phyloP scores from a whole-genome alignment of 2,113 vertebrate genomes.

The Oriolus oriolus region DNA sequence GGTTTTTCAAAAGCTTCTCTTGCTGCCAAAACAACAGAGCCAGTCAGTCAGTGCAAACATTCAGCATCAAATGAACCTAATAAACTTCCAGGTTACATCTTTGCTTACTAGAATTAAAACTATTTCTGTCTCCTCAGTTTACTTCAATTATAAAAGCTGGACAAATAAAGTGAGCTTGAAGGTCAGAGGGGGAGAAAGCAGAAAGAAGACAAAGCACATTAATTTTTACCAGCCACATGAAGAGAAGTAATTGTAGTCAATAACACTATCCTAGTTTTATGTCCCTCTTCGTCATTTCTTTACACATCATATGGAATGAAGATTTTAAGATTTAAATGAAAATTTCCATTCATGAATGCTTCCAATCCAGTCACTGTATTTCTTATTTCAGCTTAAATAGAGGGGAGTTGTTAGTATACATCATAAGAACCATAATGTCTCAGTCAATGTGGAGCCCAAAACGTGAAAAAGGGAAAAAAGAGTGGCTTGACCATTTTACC shows the following conservation, averaged over 20 bases:
- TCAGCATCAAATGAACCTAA: background rate
- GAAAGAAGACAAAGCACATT: background rate
- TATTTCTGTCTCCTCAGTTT: background rate
- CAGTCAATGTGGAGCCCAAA: background rate
- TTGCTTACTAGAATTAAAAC: background rate
- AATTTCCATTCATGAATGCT: conserved; percentile 20
- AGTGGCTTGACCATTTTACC: background rate
- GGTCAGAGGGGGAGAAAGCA: background rate
- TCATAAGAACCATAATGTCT: background rate
- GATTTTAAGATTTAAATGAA: conserved; percentile 25
- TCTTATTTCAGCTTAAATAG: background rate
- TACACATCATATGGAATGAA: background rate
- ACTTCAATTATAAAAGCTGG: background rate
- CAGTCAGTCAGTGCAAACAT: background rate
- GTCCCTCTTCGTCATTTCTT: background rate
- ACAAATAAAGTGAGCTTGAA: background rate
- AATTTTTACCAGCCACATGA: background rate
- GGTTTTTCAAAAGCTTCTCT: background rate
- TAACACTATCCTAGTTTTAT: background rate
- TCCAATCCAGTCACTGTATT: background rate
- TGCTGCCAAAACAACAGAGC: background rate
- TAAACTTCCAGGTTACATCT: background rate
- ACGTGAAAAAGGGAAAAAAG: background rate
- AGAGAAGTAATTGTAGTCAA: background rate
- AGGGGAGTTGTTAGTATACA: background rate